These are phyloP conservation scores for Glyptemys insculpta DNA, from an alignment of 2,797 vertebrate genomes.

Conservation along the genomic window DNA sequence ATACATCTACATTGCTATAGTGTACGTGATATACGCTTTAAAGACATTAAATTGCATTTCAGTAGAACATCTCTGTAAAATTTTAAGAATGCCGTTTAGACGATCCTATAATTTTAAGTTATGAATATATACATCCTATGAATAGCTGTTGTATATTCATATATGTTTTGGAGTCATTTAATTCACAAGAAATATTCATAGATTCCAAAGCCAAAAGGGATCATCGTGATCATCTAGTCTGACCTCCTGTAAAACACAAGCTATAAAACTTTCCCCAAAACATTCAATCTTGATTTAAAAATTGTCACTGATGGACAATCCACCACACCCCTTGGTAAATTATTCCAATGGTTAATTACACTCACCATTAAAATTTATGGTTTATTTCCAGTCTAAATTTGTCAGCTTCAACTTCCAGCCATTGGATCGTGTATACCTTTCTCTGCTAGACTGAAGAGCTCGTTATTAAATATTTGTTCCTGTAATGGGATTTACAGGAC, in stretches of 20 bases:
- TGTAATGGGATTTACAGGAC: not conserved
- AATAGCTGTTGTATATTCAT: not conserved
- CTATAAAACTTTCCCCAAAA: not conserved
- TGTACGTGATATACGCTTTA: conserved; percentile 23
- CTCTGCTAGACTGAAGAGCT: not conserved
- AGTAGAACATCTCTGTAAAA: conserved; percentile 61
- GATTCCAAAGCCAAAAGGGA: not conserved
- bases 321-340: not conserved
- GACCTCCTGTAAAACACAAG: not conserved
- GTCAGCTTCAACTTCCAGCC: not conserved
- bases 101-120: conserved; percentile 36
- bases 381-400: not conserved
- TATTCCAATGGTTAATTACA: not conserved
- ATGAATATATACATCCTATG: not conserved
- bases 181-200: not conserved
- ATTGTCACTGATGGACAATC: not conserved
- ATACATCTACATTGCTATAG: not conserved
- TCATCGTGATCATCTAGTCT: not conserved
- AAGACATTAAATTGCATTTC: conserved; percentile 74
- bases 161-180: not conserved
- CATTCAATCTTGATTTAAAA: not conserved
- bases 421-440: not conserved
- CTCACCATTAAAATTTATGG: not conserved
- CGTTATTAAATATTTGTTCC: not conserved
- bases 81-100: conserved; percentile 39